Percentiles rank a stretch among this genome's conserved stretches.
These are phyloP conservation scores for Piprites chloris DNA, from an alignment of 2,113 vertebrate species.

Conservation along the genomic window DNA sequence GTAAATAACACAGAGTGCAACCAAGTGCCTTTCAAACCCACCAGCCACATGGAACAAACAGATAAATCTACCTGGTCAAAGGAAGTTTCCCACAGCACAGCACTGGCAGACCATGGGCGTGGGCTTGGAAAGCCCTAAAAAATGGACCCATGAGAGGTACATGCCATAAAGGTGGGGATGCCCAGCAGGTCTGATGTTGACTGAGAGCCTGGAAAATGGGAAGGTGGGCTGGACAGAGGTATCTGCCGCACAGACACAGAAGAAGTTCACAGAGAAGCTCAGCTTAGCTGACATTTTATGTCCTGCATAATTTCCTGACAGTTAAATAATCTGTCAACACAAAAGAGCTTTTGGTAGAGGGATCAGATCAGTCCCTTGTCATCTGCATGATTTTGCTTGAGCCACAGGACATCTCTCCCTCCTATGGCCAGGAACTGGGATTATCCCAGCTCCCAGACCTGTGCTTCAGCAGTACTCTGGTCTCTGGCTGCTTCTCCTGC, in stretches of 20 bases:
- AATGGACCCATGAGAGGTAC: rapidly evolving
- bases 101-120: background rate
- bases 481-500: background rate
- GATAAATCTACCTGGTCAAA: background rate
- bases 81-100: background rate
- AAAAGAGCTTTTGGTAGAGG: background rate
- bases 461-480: background rate
- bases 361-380: background rate
- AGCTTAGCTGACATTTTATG: background rate
- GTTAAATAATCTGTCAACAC: background rate
- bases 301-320: background rate
- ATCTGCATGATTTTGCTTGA: background rate
- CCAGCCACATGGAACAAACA: background rate
- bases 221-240: background rate
- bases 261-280: background rate
- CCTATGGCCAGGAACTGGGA: background rate
- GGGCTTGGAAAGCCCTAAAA: background rate
- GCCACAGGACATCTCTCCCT: background rate
- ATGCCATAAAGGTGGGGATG: background rate
- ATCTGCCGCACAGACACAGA: background rate
- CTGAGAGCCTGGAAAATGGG: rapidly evolving
- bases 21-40: background rate
- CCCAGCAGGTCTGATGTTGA: background rate
- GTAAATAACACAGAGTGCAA: background rate
- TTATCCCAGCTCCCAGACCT: background rate